A percentile compares a stretch with the other conserved stretches of the same genome.
Evolutionary conservation across 2,888 invertebrate genomes (phyloP).

Genomic region (Phrixothrix hirtus): DNA sequence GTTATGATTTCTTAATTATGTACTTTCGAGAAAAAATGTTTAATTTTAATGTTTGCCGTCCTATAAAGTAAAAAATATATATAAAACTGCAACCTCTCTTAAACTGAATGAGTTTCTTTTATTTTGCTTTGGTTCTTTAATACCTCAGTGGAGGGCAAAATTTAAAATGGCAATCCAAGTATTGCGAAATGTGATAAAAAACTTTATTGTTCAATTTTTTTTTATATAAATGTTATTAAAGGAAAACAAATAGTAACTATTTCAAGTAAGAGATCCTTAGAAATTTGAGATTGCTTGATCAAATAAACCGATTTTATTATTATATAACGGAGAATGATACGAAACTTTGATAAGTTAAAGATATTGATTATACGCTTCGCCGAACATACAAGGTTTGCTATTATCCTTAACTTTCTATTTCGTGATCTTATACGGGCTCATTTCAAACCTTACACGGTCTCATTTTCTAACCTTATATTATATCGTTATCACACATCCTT

Average conservation of each 20-base stretch:
- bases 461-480: conserved; percentile 23
- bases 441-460: conserved; percentile 19
- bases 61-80: too few relatives aligned
- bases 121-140: too few relatives aligned
- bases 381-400: conserved; percentile 39
- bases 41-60: too few relatives aligned
- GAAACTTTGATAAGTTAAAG: conserved; percentile 36
- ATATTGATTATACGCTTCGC: conserved; percentile 40
- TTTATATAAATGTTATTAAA: background rate
- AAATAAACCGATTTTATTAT: conserved; percentile 29
- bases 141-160: too few relatives aligned
- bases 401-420: conserved; percentile 30
- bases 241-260: conserved; percentile 6
- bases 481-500: conserved; percentile 17
- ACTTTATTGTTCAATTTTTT: too few relatives aligned
- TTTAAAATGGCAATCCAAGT: too few relatives aligned
- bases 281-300: conserved; percentile 20
- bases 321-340: conserved; percentile 28
- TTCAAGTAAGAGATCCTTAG: conserved; percentile 3
- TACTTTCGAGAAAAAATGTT: too few relatives aligned
- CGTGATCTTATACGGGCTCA: conserved; percentile 26
- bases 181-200: too few relatives aligned
- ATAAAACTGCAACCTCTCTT: too few relatives aligned
- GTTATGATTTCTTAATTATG: too few relatives aligned
- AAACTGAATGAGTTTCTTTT: background rate